Conservation (phyloP, 1,140 invertebrate genomes). For the Drosophila dunni region DNA sequence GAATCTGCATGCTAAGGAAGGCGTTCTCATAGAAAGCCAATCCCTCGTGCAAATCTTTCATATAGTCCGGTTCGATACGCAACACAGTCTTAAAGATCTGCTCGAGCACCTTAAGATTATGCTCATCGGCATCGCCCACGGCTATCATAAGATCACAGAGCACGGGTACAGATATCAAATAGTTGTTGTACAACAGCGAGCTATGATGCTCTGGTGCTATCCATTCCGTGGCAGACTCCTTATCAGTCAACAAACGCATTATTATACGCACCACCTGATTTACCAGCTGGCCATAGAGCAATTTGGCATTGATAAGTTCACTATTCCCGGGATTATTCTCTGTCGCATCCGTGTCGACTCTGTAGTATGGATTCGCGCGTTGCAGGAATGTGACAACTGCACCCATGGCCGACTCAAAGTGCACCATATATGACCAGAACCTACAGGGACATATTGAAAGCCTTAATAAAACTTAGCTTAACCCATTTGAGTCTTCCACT, state of each 20-base stretch:
- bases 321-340: slow-evolving; percentile 46
- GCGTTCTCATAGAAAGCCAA: slow-evolving; percentile 85
- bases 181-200: slow-evolving; percentile 91
- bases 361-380: slow-evolving; percentile 89
- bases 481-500: slow-evolving; percentile 1
- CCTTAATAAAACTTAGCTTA: neutral
- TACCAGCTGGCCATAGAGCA: slow-evolving; percentile 86
- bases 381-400: slow-evolving; percentile 90
- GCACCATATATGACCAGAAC: slow-evolving; percentile 91
- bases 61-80: slow-evolving; percentile 89
- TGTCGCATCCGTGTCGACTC: slow-evolving; percentile 61
- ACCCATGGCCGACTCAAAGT: slow-evolving; percentile 88
- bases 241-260: slow-evolving; percentile 90
- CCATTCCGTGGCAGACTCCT: slow-evolving; percentile 89
- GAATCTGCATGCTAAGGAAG: slow-evolving; percentile 77
- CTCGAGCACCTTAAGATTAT: slow-evolving; percentile 87
- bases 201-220: slow-evolving; percentile 88
- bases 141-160: slow-evolving; percentile 91
- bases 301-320: slow-evolving; percentile 27
- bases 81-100: slow-evolving; percentile 89
- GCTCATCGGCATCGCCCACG: slow-evolving; percentile 86
- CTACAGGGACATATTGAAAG: slow-evolving; percentile 19
- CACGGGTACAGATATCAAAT: slow-evolving; percentile 92
- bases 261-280: slow-evolving; percentile 89
- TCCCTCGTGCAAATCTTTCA: slow-evolving; percentile 87